Base-by-base conservation (phyloP, 2,797 vertebrate genomes). In the Myotis vivesi region DNA sequence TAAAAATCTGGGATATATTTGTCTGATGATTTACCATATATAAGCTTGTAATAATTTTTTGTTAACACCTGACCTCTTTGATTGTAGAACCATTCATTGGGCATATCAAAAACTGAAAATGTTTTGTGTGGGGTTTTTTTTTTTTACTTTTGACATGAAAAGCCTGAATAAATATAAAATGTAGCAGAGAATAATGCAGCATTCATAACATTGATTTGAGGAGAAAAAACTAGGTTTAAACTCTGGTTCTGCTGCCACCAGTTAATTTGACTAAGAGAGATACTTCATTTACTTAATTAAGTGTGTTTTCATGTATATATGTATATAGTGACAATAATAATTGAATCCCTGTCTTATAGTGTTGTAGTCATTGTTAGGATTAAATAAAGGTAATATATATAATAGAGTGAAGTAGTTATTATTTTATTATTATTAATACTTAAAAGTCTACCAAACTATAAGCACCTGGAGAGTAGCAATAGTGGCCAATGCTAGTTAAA, bases 21-120 rank as follows among this genome's bases (percentile, higher is more conserved):
- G 17, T 49, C 92, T 91, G 38, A 57, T 73, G 33, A 66, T 91
- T 87, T 83, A 44, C 20, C 25, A 75, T 66, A 6, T 69, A 76
- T 4, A 55, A 89, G 8, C 28, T 71, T 1, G 0, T 89, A 30
- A 91, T 53, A 28, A n/a, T 8, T 41, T 33, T 71, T 77, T 94
- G 19, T 64, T 19, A 46, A 80, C 6, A 20, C 5, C 22, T 33
- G 22, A 30, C 0, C 5, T 17, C 5, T 83, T n/a, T 66, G 13
- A 79, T 33, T 73, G 23, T 71, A 87, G 2, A 87, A 76, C 71
- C 6, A 28, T 71, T 72, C 64, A 22, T 10, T 66, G 30, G 22
- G 3, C 20, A 66, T 53, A 80, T 91, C 25, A 89, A 75, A 73
- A 71, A 46, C 20, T 66, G 1, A 6, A 79, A 59, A 77, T 20